Evolutionary conservation across 1,140 invertebrate genomes (phyloP).

Genomic region (Drosophila ercepeae): DNA sequence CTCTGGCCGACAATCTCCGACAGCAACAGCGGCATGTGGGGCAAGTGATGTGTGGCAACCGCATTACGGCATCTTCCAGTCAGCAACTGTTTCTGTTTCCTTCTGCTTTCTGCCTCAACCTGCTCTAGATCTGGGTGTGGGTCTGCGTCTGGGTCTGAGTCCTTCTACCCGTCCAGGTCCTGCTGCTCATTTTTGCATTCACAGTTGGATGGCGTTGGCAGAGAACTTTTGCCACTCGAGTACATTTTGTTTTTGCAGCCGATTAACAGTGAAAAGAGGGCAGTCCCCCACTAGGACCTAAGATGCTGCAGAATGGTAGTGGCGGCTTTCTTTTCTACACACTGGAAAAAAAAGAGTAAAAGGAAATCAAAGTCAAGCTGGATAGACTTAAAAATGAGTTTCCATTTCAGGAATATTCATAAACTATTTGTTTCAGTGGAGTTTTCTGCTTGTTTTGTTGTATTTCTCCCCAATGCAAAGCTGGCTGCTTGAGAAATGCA

Average conservation of each 20-base stretch:
- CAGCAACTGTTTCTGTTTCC: conserved; percentile 18
- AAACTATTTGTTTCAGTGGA: conserved; percentile 4
- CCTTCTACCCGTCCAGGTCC: neutral
- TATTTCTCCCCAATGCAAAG: conserved; percentile 19
- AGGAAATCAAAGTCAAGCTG: neutral
- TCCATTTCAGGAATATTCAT: too few relatives aligned
- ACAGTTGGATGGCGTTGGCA: conserved; percentile 46
- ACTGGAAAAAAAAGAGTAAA: neutral
- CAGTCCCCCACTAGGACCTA: conserved; percentile 41
- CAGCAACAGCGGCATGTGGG: neutral
- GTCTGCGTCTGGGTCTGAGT: neutral
- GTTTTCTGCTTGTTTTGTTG: neutral
- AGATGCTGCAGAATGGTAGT: conserved; percentile 32
- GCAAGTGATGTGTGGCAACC: conserved; percentile 43
- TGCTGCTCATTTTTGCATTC: conserved; percentile 50
- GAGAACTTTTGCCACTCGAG: conserved; percentile 69
- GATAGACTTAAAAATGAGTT: too few relatives aligned
- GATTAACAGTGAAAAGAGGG: conserved; percentile 60
- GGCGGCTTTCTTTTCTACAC: neutral
- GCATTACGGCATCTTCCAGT: conserved; percentile 39
- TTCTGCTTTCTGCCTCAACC: conserved; percentile 18
- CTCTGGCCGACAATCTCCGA: conserved; percentile 17
- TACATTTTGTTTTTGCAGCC: conserved; percentile 73
- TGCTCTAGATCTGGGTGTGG: too few relatives aligned
- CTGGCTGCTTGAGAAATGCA: conserved; percentile 39